Evolutionary conservation across 2,888 invertebrate genomes (phyloP).

Genomic region (Agonopterix arenella): DNA sequence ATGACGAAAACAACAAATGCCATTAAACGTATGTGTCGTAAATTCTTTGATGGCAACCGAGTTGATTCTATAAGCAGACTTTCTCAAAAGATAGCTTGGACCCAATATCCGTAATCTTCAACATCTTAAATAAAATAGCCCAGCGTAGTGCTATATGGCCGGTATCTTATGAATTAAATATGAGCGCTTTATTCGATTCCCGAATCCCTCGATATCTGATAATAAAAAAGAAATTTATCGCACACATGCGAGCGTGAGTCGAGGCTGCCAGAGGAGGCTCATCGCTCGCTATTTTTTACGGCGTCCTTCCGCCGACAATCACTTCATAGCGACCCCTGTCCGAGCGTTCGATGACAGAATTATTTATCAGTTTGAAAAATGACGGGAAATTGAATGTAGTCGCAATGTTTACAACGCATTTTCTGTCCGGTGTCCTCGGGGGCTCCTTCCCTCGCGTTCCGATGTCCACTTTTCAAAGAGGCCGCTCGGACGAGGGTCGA

Average conservation of each 20-base stretch:
- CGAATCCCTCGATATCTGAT: conserved; percentile 77
- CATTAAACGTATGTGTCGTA: too few species aligned
- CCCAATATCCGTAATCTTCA: conserved; percentile 60
- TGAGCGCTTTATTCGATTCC: conserved; percentile 77
- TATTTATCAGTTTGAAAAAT: conserved; percentile 79
- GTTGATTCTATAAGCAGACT: neutral
- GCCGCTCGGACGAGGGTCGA: conserved; percentile 77
- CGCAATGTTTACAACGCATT: conserved; percentile 78
- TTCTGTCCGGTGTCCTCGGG: conserved; percentile 72
- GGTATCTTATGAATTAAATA: conserved; percentile 77
- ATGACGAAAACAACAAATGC: too few species aligned
- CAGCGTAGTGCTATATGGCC: conserved; percentile 70
- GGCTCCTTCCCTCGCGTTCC: conserved; percentile 76
- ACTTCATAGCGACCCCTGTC: conserved; percentile 77
- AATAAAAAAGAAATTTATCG: conserved; percentile 77
- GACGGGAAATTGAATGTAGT: conserved; percentile 79
- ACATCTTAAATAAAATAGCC: conserved; percentile 75
- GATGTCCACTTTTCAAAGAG: conserved; percentile 77
- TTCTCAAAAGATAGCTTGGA: conserved; percentile 33
- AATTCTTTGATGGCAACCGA: too few species aligned
- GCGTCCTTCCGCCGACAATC: conserved; percentile 71
- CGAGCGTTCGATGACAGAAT: conserved; percentile 77
- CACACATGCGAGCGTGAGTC: conserved; percentile 43
- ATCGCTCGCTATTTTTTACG: conserved; percentile 73
- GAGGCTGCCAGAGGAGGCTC: conserved; percentile 44